These are phyloP conservation scores for Aramus guarauna DNA, from an alignment of 2,113 vertebrate genomes.

Conservation along the genomic window DNA sequence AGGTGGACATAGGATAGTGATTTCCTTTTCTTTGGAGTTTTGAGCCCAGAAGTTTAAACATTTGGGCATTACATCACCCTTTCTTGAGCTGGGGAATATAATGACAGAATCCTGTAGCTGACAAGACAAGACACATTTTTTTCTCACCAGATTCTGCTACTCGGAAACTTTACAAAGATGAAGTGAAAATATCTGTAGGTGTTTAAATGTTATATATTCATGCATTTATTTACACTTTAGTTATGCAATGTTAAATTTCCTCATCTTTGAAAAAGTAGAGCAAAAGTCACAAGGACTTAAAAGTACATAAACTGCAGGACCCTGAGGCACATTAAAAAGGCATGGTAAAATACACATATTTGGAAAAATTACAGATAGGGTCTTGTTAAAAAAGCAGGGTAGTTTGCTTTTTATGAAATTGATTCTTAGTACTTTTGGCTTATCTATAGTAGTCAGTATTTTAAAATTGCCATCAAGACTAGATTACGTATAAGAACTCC, in stretches of 20 bases:
- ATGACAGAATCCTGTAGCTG: conserved; percentile 41
- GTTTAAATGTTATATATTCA: conserved; percentile 58
- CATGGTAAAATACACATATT: background rate
- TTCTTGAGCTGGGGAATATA: conserved; percentile 30
- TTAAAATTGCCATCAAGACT: background rate
- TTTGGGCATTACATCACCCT: conserved; percentile 55
- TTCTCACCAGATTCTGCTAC: conserved; percentile 64
- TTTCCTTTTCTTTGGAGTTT: background rate
- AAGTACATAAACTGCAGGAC: conserved; percentile 29
- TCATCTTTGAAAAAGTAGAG: conserved; percentile 64
- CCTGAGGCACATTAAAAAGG: background rate
- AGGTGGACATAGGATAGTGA: background rate
- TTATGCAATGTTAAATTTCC: conserved; percentile 62
- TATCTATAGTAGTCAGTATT: background rate
- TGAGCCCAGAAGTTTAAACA: conserved; percentile 7
- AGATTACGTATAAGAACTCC: background rate
- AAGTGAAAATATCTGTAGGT: conserved; percentile 69
- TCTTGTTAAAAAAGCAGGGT: background rate
- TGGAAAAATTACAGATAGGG: background rate
- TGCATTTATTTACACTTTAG: conserved; percentile 64
- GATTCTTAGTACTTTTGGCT: background rate
- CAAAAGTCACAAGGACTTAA: conserved; percentile 60
- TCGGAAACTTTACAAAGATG: conserved; percentile 57
- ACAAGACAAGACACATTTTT: conserved; percentile 60
- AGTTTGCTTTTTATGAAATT: background rate